These are phyloP conservation scores for Pterophyllum scalare DNA, from an alignment of 2,113 vertebrate species.

Conservation along the genomic window DNA sequence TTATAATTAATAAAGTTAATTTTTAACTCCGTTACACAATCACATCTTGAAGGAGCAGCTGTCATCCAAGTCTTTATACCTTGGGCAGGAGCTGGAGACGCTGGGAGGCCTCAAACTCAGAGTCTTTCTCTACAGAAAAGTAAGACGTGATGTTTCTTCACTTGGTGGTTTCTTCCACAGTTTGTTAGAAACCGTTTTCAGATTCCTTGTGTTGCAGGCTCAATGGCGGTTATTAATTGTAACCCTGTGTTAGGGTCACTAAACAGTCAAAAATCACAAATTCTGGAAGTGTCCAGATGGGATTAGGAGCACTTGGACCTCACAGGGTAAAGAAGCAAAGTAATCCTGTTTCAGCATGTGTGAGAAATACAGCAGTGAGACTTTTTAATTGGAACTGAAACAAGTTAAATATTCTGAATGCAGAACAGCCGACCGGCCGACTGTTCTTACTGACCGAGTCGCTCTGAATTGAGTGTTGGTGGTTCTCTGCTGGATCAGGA, in stretches of 20 bases:
- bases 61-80: slow-evolving; percentile 91
- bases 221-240: background rate
- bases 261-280: background rate
- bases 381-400: background rate
- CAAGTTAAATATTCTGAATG: background rate
- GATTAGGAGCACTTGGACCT: background rate
- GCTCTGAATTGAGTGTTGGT: background rate
- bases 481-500: background rate
- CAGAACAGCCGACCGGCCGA: background rate
- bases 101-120: slow-evolving; percentile 89
- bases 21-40: too few species aligned
- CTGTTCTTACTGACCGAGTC: background rate
- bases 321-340: background rate
- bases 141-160: slow-evolving; percentile 71
- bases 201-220: background rate
- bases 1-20: too few species aligned
- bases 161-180: background rate
- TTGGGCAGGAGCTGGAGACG: slow-evolving; percentile 91
- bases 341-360: background rate
- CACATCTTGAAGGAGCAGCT: slow-evolving; percentile 90
- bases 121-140: slow-evolving; percentile 96
- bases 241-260: background rate
- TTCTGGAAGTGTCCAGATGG: background rate
- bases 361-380: background rate
- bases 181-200: background rate